Evolutionary conservation across 2,113 vertebrate species (phyloP), one percentile per base, ranked within the genome.

Genomic region (Epinephelus fuscoguttatus): DNA sequence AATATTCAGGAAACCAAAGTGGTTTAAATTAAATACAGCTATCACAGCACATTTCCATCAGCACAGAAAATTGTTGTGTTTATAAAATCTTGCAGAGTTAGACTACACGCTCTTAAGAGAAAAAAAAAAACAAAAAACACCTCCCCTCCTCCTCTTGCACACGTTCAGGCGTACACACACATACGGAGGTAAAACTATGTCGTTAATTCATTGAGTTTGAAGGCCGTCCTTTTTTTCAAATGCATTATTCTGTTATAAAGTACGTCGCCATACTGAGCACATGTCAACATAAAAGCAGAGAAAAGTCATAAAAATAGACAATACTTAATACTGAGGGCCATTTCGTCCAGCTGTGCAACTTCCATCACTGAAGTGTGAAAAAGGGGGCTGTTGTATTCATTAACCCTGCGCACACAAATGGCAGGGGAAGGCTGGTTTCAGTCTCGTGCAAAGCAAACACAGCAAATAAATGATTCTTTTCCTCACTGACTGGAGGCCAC

Each of bases 331-430:
- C 52, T 56, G 55, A 80, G 4, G 69, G 55, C 60, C 78, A 88
- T 88, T 81, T 74, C 68, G 45, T 81, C 78, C 75, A 91, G 82
- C 86, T 86, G 80, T 81, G 86, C 13, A 78, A 76, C 84, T 84
- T 77, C 82, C 75, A 85, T 86, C 79, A 88, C 60, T 42, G n/a
- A 70, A 45, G 81, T 85, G 78, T 88, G 78, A 82, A 68, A 79
- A 45, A 45, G 33, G 63, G 59, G 61, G 37, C 63, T 59, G 70
- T 71, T 87, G 75, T 30, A 78, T 55, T 81, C 66, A 89, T 90
- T 83, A 88, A 77, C 49, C 42, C 47, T 15, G 60, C 57, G 85
- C 70, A 87, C 70, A 87, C 57, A 70, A 78, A 83, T 15, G 70
- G 76, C 56, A 17, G 67, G 21, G 33, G 52, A 27, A 6, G 27